phyloP scores from a whole-genome alignment of 2,113 vertebrate genomes.

The Aegypius monachus region DNA sequence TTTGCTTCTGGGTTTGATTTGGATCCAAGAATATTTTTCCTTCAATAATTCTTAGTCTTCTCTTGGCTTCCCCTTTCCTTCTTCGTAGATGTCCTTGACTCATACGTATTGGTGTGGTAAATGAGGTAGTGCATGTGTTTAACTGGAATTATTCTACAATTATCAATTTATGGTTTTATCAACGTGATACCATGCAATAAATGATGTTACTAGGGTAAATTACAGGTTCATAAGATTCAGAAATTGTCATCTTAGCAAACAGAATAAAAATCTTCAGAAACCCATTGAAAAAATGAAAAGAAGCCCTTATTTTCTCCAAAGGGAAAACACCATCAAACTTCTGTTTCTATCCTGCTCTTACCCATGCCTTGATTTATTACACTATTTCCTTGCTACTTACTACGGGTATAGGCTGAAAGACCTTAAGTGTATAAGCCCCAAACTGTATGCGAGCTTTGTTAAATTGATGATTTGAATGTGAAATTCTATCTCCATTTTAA shows the following conservation, averaged over 20 bases:
- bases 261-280: neutral
- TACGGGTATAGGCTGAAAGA: neutral
- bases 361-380: neutral
- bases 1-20: neutral
- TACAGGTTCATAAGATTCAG: neutral
- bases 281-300: neutral
- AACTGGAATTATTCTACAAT: neutral
- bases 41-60: neutral
- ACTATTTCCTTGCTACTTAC: neutral
- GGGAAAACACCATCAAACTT: neutral
- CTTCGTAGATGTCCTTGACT: neutral
- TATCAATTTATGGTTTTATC: neutral
- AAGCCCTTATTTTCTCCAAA: neutral
- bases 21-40: neutral
- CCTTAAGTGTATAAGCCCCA: neutral
- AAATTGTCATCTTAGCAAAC: neutral
- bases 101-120: rapidly evolving
- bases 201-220: neutral
- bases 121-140: neutral
- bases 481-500: neutral
- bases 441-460: neutral
- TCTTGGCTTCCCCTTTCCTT: neutral
- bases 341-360: neutral
- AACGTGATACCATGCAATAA: neutral
- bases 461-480: neutral